Percentiles rank a stretch among this genome's conserved stretches.
phyloP scores from a whole-genome alignment of 2,113 vertebrate genomes.

The Erythrocercus mccallii region DNA sequence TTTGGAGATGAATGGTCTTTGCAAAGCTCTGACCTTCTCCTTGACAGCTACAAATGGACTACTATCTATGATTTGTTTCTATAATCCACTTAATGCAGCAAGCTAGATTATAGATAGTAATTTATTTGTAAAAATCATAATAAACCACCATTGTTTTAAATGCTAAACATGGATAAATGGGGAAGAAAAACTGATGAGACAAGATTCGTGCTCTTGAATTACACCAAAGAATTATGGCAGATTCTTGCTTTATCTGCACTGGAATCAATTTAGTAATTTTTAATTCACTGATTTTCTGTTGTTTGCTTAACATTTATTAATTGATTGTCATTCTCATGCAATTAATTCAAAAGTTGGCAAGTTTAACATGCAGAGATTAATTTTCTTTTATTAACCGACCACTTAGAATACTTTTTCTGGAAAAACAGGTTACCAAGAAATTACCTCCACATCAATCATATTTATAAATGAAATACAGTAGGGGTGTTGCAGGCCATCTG shows the following conservation, averaged over 20 bases:
- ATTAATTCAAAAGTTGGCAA: conserved; percentile 76
- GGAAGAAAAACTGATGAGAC: not conserved
- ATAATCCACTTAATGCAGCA: conserved; percentile 50
- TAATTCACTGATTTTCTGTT: conserved; percentile 74
- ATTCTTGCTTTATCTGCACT: conserved; percentile 57
- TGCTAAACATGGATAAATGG: conserved; percentile 36
- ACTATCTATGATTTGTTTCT: conserved; percentile 58
- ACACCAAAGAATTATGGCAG: conserved; percentile 41
- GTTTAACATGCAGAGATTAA: conserved; percentile 71
- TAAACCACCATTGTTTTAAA: conserved; percentile 54
- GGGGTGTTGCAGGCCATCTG: conserved; percentile 55
- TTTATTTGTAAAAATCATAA: conserved; percentile 73
- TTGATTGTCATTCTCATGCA: conserved; percentile 66
- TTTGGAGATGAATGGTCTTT: conserved; percentile 34
- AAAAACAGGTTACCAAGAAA: conserved; percentile 63
- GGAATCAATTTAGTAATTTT: conserved; percentile 75
- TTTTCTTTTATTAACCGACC: conserved; percentile 70
- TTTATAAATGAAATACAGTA: conserved; percentile 52
- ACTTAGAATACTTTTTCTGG: conserved; percentile 49
- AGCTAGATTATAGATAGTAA: conserved; percentile 46
- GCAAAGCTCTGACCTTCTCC: conserved; percentile 63
- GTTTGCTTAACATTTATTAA: conserved; percentile 77
- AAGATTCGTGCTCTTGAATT: conserved; percentile 25
- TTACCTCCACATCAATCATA: conserved; percentile 66
- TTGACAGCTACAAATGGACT: conserved; percentile 40